phyloP scores from a whole-genome alignment of 2,888 invertebrate genomes.

The Amphipoea oculea region DNA sequence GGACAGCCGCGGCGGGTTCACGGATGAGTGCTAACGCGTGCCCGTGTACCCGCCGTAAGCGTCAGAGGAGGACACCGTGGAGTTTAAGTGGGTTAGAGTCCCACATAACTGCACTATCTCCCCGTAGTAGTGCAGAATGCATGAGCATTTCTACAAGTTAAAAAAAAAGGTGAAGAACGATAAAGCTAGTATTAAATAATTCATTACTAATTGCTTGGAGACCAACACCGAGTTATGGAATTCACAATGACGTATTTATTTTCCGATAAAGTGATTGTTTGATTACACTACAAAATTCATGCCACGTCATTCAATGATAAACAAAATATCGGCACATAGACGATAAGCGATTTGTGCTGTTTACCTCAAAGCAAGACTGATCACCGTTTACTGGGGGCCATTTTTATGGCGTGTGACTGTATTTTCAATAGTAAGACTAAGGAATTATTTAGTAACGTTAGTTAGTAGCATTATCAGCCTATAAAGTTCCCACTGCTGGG shows the following conservation, averaged over 20 bases:
- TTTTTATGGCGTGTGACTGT: not conserved
- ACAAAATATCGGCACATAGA: not conserved
- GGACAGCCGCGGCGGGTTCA: too few species aligned
- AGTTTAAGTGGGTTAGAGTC: too few species aligned
- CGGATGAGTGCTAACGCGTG: too few species aligned
- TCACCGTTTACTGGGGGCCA: constrained; percentile 1
- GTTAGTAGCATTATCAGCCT: not conserved
- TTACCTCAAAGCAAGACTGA: constrained; percentile 23
- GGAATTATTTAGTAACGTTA: not conserved
- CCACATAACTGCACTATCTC: too few species aligned
- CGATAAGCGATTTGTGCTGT: constrained; percentile 30
- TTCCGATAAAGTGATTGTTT: constrained; percentile 40
- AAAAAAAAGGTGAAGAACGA: not conserved
- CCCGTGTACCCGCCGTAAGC: too few species aligned
- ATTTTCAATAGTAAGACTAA: not conserved
- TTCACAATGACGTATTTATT: constrained; percentile 40
- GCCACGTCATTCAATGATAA: constrained; percentile 41
- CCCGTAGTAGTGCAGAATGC: too few species aligned
- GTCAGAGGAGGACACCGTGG: too few species aligned
- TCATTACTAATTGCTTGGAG: not conserved
- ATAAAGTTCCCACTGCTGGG: not conserved
- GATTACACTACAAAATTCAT: constrained; percentile 26
- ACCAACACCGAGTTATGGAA: constrained; percentile 2
- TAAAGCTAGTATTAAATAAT: not conserved
- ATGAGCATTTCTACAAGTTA: too few species aligned